Evolutionary conservation across 1,140 invertebrate genomes (phyloP).

Genomic region (Trachymyrmex cornetzi): DNA sequence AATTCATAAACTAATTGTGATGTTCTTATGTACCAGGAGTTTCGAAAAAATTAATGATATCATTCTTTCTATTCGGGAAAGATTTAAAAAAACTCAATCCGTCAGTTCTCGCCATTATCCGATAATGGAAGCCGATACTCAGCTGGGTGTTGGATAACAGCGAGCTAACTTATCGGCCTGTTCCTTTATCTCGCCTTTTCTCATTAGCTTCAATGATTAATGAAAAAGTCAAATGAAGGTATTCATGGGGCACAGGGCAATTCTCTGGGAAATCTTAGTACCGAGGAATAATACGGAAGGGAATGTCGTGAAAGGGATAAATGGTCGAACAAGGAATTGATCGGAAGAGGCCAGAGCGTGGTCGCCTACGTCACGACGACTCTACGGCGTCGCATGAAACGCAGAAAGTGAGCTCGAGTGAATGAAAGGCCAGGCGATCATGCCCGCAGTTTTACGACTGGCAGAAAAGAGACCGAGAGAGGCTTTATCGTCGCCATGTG

Average conservation of each 20-base stretch:
- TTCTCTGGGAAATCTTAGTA: not conserved
- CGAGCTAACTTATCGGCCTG: slow-evolving; percentile 47
- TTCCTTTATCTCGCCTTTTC: not conserved
- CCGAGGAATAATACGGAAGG: not conserved
- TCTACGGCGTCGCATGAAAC: slow-evolving; percentile 50
- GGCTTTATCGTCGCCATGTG: not conserved
- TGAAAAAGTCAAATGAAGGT: not conserved
- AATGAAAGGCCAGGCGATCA: slow-evolving; percentile 42
- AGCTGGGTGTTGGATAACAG: slow-evolving; percentile 38
- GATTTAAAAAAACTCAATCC: not conserved
- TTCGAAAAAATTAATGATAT: not conserved
- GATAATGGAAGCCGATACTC: not conserved
- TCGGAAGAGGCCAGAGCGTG: slow-evolving; percentile 10
- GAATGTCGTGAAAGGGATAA: not conserved
- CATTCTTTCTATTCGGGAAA: not conserved
- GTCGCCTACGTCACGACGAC: slow-evolving; percentile 40
- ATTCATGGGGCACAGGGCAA: not conserved
- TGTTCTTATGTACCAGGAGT: not conserved
- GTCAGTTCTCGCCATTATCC: not conserved
- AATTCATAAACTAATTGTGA: not conserved
- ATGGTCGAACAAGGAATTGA: slow-evolving; percentile 11
- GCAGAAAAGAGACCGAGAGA: not conserved
- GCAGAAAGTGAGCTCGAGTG: slow-evolving; percentile 33
- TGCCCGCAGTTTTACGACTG: slow-evolving; percentile 36
- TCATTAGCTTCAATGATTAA: not conserved